Conservation (phyloP, 2,113 vertebrate species). For the Macroglossus sobrinus region DNA sequence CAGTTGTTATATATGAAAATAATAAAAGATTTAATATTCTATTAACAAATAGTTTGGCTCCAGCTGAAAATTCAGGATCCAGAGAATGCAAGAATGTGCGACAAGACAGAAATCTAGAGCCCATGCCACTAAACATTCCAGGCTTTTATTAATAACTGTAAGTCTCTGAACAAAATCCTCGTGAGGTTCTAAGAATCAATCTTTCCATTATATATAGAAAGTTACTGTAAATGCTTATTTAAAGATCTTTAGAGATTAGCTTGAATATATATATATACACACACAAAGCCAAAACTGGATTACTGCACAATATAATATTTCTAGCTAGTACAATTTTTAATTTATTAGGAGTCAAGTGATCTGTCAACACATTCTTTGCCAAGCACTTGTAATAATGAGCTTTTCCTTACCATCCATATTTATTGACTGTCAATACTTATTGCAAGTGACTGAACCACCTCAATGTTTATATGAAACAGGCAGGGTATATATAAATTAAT, state of each 20-base stretch:
- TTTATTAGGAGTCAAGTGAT: not conserved
- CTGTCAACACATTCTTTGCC: not conserved
- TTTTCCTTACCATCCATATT: not conserved
- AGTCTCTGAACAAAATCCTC: not conserved
- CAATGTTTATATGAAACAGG: not conserved
- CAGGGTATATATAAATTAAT: not conserved
- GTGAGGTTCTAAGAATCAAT: not conserved
- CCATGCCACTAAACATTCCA: not conserved
- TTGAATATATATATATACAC: not conserved
- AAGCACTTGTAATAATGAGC: not conserved
- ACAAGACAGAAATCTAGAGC: not conserved
- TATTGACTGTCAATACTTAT: not conserved
- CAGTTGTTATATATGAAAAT: not conserved
- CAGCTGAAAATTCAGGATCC: not conserved
- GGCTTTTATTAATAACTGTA: not conserved
- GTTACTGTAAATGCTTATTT: not conserved
- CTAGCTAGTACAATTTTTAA: not conserved
- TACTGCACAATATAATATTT: not conserved
- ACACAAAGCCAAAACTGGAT: not conserved
- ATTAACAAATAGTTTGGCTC: not conserved
- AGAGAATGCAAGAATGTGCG: not conserved
- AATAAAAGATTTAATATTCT: not conserved
- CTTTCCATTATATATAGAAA: not conserved
- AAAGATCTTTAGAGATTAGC: constrained; percentile 26
- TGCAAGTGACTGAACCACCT: not conserved